Base-by-base conservation (phyloP, 2,797 vertebrate genomes). In the Synaphobranchus kaupii region DNA sequence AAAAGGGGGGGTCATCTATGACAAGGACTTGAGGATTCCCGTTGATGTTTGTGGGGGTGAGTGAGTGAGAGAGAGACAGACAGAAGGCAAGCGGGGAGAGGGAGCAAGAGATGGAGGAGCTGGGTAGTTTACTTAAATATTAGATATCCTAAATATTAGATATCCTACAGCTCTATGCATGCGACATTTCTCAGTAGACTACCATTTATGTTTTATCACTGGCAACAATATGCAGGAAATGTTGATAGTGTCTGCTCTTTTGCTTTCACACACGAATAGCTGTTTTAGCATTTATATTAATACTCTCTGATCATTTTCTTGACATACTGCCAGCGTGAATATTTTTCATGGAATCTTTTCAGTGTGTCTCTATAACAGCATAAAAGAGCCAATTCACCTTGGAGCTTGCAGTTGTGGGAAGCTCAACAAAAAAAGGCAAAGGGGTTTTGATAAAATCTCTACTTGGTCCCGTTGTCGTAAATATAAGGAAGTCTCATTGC, bases 231-330 rank as follows among this genome's bases (percentile, higher is more conserved):
- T 12, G 22, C 76, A 80, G 20, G 39, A n/a, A 22, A 48, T 50
- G 20, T 48, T 80, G 76, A 48, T 48, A 48, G 44, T 22, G 17
- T 48, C 44, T 80, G 76, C 1, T 7, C 39, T 25, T 6, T 48
- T 80, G 39, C 44, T 50, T 80, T 47, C 44, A 48, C 39, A 48
- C 76, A 25, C 25, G 76, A 80, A 48, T 50, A n/a, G 31, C 34
- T 48, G 44, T 10, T 80, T 44, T 80, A 12, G 76, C 76, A 80
- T 80, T 80, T 47, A 80, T 50, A 50, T 80, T 80, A 80, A 48
- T 50, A 25, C 22, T n/a, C 76, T 48, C 15, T 47, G 20, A 80
- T 80, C 20, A 48, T 80, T 22, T 48, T 80, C 44, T 48, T 48
- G 76, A 80, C 44, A 3, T 25, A 9, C 20, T 48, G 76, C 71